Evolutionary conservation across 2,888 invertebrate genomes (phyloP), one percentile per base, ranked within the genome.

Genomic region (Acronicta leporina): DNA sequence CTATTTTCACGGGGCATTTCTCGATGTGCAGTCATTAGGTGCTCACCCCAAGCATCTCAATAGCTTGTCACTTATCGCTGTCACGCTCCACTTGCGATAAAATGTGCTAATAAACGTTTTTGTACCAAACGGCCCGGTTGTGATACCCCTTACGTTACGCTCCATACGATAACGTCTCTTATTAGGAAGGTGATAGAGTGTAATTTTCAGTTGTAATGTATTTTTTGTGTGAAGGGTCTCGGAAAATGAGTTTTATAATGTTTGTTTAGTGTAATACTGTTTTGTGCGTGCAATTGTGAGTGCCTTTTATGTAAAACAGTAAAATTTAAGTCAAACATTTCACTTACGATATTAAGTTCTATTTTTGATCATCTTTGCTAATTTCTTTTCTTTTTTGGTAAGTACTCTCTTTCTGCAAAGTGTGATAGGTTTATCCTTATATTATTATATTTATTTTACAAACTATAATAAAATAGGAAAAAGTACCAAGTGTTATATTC

Each of bases 81-180:
- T 80, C 87, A 88, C 91, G 92, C 87, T 89, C 82, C 86, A 89
- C 86, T 90, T 83, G 84, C 87, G 74, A 81, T 83, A 83, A 82
- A 89, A 91, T 87, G 90, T 83, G 88, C 90, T 91, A 91, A 91
- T 92, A 92, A 92, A 91, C 89, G 90, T 88, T 91, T 90, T 89
- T 88, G 82, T 87, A 80, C 83, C 75, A 75, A 78, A 75, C 77
- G 65, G 79, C 80, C 81, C 80, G 77, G 75, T 80, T 70, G 54
- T 52, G 59, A 71, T 80, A 80, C 81, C 85, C 85, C 75, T 77
- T 67, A 59, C 10, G 9, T 5, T n/a, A 3, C 35, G 41, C 49
- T 52, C 13, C 59, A 70, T 11, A 20, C 15, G 11, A 80, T 55
- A 68, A 56, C 64, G 30, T 50, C 35, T 77, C 41, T 54, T 73